A percentile compares a stretch with the other conserved stretches of the same genome.
Conservation (phyloP, 2,888 invertebrate genomes). For the Chloromyia formosa region DNA sequence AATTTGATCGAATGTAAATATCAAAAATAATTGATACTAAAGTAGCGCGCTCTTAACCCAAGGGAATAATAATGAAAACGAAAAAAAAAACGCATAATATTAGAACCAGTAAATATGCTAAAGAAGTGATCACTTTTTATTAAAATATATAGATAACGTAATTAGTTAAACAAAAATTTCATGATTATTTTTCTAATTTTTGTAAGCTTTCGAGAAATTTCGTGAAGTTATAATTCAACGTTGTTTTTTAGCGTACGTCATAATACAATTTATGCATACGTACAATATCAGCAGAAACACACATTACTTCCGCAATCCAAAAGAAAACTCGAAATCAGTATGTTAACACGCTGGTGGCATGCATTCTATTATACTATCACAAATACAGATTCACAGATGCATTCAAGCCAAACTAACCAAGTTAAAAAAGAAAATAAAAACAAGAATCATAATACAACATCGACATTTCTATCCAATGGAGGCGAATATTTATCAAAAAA, state of each 20-base stretch:
- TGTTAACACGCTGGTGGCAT: neutral
- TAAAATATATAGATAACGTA: too few species aligned
- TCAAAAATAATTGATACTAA: neutral
- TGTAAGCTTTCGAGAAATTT: too few species aligned
- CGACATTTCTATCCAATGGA: constrained; percentile 46
- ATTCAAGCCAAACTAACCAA: neutral
- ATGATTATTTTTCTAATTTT: too few species aligned
- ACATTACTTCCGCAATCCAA: neutral
- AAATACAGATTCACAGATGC: neutral
- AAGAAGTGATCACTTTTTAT: too few species aligned
- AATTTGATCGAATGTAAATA: constrained; percentile 5
- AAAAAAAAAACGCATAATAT: neutral
- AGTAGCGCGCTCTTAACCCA: neutral
- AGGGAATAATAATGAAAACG: neutral
- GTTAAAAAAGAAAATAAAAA: constrained; percentile 14
- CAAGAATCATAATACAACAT: constrained; percentile 43
- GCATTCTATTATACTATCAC: too few species aligned
- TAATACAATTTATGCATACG: too few species aligned
- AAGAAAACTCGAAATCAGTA: neutral
- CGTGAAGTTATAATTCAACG: too few species aligned
- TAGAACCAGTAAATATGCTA: too few species aligned
- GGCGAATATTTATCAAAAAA: constrained; percentile 44
- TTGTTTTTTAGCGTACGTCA: too few species aligned
- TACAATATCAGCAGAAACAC: neutral
- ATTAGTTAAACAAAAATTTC: too few species aligned